Conservation (phyloP, 2,888 invertebrate species). For the Adelognathus sp. region DNA sequence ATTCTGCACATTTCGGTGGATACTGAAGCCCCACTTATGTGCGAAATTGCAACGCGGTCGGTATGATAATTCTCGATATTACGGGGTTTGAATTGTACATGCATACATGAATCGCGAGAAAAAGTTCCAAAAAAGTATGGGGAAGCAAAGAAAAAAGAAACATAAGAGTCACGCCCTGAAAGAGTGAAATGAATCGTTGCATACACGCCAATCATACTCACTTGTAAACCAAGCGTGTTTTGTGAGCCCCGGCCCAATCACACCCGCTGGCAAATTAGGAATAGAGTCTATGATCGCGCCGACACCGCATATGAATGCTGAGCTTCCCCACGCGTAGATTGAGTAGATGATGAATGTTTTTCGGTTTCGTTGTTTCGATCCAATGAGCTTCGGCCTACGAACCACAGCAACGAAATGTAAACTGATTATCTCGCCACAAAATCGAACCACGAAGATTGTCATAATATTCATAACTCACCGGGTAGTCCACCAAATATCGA, state of each 20-base stretch:
- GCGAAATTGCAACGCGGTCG: no score
- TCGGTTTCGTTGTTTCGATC: conserved; percentile 80
- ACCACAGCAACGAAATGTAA: conserved; percentile 74
- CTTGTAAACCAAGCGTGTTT: conserved; percentile 84
- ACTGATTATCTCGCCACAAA: neutral
- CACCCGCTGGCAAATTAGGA: conserved; percentile 79
- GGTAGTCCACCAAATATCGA: conserved; percentile 11
- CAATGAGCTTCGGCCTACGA: conserved; percentile 80
- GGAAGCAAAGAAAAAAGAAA: no score
- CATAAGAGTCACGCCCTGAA: conserved; percentile 6
- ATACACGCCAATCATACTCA: conserved; percentile 74
- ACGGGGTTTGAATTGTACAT: no score
- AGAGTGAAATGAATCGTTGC: neutral
- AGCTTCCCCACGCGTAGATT: conserved; percentile 87
- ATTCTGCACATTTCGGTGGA: no score
- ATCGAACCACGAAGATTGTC: neutral
- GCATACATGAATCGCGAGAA: neutral
- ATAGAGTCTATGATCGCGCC: conserved; percentile 83
- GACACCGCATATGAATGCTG: conserved; percentile 82
- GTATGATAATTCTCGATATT: no score
- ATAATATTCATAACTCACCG: neutral
- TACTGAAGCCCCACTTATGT: no score
- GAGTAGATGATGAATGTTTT: conserved; percentile 86
- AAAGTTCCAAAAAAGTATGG: no score
- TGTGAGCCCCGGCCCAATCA: conserved; percentile 84